A percentile compares a stretch with the other conserved stretches of the same genome.
Evolutionary conservation across 2,888 invertebrate species (phyloP).

Genomic region (Amphiduros pacificus): DNA sequence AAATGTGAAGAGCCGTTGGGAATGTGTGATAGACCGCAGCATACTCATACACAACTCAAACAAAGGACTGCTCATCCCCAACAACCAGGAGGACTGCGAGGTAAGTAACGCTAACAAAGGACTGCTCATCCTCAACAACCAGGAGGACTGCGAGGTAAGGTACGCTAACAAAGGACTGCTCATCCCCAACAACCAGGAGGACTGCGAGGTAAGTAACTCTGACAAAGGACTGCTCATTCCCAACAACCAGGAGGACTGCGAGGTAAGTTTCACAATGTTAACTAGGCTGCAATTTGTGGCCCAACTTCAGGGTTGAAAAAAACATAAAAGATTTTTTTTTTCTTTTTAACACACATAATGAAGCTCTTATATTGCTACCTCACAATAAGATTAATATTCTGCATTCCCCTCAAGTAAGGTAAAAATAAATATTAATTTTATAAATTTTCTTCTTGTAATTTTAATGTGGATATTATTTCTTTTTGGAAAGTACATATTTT

Average conservation of each 20-base stretch:
- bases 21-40: constrained; percentile 41
- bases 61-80: constrained; percentile 39
- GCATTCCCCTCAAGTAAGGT: too few relatives aligned
- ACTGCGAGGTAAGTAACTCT: constrained; percentile 52
- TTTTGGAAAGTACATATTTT: too few relatives aligned
- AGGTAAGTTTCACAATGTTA: too few relatives aligned
- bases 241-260: constrained; percentile 50
- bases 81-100: constrained; percentile 51
- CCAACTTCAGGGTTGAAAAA: too few relatives aligned
- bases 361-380: too few relatives aligned
- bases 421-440: too few relatives aligned
- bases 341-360: too few relatives aligned
- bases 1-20: constrained; percentile 54
- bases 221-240: constrained; percentile 36
- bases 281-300: too few relatives aligned
- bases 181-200: constrained; percentile 50
- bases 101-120: constrained; percentile 38
- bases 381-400: too few relatives aligned
- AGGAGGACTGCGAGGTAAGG: constrained; percentile 51
- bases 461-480: too few relatives aligned
- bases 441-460: too few relatives aligned
- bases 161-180: constrained; percentile 25
- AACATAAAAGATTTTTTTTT: too few relatives aligned
- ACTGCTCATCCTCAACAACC: constrained; percentile 46
- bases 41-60: constrained; percentile 28